Evolutionary conservation across 1,140 invertebrate species (phyloP), one percentile per base, ranked within the genome.

Genomic region (Rhizoglyphus robini): DNA sequence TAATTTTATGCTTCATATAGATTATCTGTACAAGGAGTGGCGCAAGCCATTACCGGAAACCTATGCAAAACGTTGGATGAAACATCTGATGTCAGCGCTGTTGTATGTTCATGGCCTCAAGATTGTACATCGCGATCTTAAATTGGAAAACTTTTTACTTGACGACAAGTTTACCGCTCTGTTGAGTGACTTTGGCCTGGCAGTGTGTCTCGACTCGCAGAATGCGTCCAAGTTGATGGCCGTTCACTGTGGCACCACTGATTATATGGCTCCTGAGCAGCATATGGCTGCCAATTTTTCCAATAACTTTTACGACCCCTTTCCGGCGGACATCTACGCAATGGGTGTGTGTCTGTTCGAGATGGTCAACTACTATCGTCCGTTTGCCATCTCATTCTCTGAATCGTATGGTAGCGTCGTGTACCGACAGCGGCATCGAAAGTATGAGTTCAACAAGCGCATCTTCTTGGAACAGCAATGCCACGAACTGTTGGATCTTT

Each of bases 401-500:
- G 25, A 13, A 13, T 13, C 25, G n/a, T 49, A 27, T 49, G 4
- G 23, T 29, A 46, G 36, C 30, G 48, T 63, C 18, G 13, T 63
- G 15, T 47, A 46, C 11, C 34, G 27, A 27, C 61, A 63, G 32
- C 34, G 29, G 15, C 15, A 38, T 49, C 61, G 61, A 15, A 18
- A 27, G 13, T 63, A 63, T 34, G 18, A 46, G 15, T 34, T 51
- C 20, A 63, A 63, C 32, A 46, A 49, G 32, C 61, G 13, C 30
- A 25, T 63, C 5, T 29, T 13, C 20, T 49, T 63, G 25, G 36
- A 18, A 4, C 5, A 46, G 0, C 72, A 80, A 5, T 85, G 84
- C 0, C 87, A 88, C 75, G 82, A 80, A 18, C 81, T 89, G 15
- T 83, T 90, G 5, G 78, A 81, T 2, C 82, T 84, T 61, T 83